Percentiles rank a stretch among this genome's conserved stretches.
These are phyloP conservation scores for Latrodectus elegans DNA, from an alignment of 2,888 invertebrate genomes.

Conservation along the genomic window DNA sequence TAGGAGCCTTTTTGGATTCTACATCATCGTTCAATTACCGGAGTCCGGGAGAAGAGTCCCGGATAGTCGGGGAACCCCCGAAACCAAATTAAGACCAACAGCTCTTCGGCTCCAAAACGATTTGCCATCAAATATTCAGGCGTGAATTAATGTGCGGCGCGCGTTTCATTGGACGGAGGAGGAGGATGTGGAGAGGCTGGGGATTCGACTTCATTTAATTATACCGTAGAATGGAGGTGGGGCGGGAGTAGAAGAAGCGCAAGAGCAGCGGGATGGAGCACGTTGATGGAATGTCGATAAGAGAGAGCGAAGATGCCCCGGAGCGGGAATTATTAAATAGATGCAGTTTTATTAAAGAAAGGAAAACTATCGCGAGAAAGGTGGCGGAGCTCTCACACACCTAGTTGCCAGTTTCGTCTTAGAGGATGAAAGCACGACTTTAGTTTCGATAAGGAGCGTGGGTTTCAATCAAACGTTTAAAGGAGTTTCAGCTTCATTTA, in stretches of 20 bases:
- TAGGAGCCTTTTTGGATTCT: slow-evolving; percentile 69
- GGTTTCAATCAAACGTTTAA: too few relatives aligned
- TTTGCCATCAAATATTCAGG: slow-evolving; percentile 71
- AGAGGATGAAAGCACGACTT: too few relatives aligned
- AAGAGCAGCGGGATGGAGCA: slow-evolving; percentile 2
- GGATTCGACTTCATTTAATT: slow-evolving; percentile 68
- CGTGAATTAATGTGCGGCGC: slow-evolving; percentile 70
- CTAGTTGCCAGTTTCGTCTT: too few relatives aligned
- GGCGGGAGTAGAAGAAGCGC: slow-evolving; percentile 32
- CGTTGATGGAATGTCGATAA: slow-evolving; percentile 64
- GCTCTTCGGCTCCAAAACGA: slow-evolving; percentile 70
- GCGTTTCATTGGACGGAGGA: slow-evolving; percentile 55
- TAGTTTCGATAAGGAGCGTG: too few relatives aligned
- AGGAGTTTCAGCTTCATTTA: too few relatives aligned
- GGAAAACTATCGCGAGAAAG: neutral
- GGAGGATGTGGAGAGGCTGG: slow-evolving; percentile 29
- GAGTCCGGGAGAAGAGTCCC: slow-evolving; percentile 52
- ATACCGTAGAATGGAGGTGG: slow-evolving; percentile 43
- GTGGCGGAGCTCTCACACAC: neutral
- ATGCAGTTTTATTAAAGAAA: slow-evolving; percentile 66
- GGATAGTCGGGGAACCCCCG: slow-evolving; percentile 9
- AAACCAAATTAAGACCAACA: slow-evolving; percentile 70
- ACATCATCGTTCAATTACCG: slow-evolving; percentile 70
- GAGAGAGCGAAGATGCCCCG: slow-evolving; percentile 14
- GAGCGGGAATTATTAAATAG: slow-evolving; percentile 52